Percentiles rank a stretch among this genome's conserved stretches.
phyloP scores from a whole-genome alignment of 1,140 invertebrate species.

The Diabrotica undecimpunctata region DNA sequence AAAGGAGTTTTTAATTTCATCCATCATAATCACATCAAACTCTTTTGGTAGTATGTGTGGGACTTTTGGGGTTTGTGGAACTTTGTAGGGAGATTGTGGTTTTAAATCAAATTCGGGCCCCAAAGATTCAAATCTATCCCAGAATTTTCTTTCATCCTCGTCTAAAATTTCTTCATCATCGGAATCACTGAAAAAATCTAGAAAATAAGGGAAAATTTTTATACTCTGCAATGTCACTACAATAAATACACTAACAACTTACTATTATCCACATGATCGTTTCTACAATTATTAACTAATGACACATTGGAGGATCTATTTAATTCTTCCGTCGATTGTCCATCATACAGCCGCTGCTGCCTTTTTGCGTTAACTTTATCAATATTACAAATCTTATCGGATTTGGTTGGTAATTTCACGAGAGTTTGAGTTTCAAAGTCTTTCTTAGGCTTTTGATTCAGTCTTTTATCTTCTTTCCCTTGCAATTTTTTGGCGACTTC shows the following conservation, averaged over 20 bases:
- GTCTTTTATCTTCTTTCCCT: conserved; percentile 57
- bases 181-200: conserved; percentile 57
- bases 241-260: too few species aligned
- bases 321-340: not conserved
- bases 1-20: conserved; percentile 81
- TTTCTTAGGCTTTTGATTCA: conserved; percentile 6
- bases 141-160: conserved; percentile 53
- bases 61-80: conserved; percentile 71
- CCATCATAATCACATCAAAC: conserved; percentile 79
- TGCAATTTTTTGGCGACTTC: conserved; percentile 71
- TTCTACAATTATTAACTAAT: too few species aligned
- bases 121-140: conserved; percentile 46
- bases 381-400: not conserved
- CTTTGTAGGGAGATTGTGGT: conserved; percentile 73
- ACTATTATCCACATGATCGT: too few species aligned
- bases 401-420: too few species aligned
- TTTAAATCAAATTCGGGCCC: conserved; percentile 69
- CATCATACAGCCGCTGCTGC: too few species aligned
- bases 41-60: conserved; percentile 91
- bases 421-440: too few species aligned
- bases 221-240: too few species aligned
- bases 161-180: conserved; percentile 55
- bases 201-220: conserved; percentile 29
- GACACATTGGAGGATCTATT: too few species aligned
- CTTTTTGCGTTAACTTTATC: too few species aligned